These are phyloP conservation scores for Girardinichthys multiradiatus DNA, from an alignment of 2,113 vertebrate genomes.

Conservation along the genomic window DNA sequence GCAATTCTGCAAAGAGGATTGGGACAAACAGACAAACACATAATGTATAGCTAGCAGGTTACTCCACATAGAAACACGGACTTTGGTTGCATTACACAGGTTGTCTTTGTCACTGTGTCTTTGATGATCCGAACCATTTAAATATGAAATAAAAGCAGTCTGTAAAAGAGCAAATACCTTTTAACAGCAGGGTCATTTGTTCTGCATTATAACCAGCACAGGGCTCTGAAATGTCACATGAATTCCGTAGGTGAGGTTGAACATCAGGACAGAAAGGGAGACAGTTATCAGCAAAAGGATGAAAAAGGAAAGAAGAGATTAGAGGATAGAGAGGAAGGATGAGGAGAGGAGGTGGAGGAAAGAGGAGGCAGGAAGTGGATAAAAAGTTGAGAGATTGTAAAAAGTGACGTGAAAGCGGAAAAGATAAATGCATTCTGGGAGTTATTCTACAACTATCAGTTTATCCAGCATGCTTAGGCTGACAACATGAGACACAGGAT, in stretches of 20 bases:
- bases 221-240: neutral
- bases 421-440: constrained; percentile 29
- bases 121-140: neutral
- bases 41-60: neutral
- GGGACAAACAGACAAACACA: neutral
- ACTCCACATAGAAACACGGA: neutral
- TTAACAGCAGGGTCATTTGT: neutral
- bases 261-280: constrained; percentile 11
- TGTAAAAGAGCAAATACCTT: neutral
- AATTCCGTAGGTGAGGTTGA: neutral
- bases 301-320: constrained; percentile 18
- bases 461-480: constrained; percentile 24
- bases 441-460: constrained; percentile 42
- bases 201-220: neutral
- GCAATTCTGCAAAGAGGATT: neutral
- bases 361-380: constrained; percentile 44
- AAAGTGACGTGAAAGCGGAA: constrained; percentile 27
- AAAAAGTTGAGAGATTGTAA: constrained; percentile 22
- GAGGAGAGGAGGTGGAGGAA: constrained; percentile 30
- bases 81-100: neutral
- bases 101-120: neutral
- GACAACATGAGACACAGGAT: constrained; percentile 39
- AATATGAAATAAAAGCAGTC: neutral
- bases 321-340: constrained; percentile 29
- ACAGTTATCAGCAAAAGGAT: neutral